These are phyloP conservation scores for Trisateles emortualis DNA, from an alignment of 2,888 invertebrate species.

Conservation along the genomic window DNA sequence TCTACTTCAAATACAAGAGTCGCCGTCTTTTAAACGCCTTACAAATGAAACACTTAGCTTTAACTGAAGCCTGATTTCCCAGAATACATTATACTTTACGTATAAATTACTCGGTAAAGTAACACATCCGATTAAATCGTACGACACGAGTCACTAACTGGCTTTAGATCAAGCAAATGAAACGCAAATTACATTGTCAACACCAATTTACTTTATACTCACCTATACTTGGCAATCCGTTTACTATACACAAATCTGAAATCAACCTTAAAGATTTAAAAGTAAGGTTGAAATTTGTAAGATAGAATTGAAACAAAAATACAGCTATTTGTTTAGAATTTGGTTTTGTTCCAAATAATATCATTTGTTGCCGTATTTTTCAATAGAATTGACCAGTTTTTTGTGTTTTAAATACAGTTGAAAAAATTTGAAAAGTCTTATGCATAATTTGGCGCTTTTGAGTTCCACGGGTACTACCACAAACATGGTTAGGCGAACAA, in stretches of 20 bases:
- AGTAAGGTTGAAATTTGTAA: constrained; percentile 11
- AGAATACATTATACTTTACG: constrained; percentile 4
- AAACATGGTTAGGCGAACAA: too few species aligned
- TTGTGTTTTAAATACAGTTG: not conserved
- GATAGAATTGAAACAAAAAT: too few species aligned
- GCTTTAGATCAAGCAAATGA: constrained; percentile 53
- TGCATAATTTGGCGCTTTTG: too few species aligned
- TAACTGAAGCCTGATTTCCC: not conserved
- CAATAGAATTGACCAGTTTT: not conserved
- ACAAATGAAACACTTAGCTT: not conserved
- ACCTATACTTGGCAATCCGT: constrained; percentile 33
- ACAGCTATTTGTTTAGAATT: constrained; percentile 24
- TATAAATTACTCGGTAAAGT: constrained; percentile 7
- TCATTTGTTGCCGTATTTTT: constrained; percentile 18
- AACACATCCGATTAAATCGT: constrained; percentile 24
- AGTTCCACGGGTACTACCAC: too few species aligned
- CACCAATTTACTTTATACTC: constrained; percentile 58
- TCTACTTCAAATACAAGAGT: too few species aligned
- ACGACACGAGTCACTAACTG: constrained; percentile 26
- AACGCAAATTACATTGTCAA: constrained; percentile 64
- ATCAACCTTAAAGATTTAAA: not conserved
- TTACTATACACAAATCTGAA: constrained; percentile 25
- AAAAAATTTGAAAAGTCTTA: too few species aligned
- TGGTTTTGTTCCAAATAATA: constrained; percentile 26
- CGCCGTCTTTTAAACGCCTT: too few species aligned